Base-by-base conservation (phyloP, 2,888 invertebrate genomes). In the Athalia circularis region DNA sequence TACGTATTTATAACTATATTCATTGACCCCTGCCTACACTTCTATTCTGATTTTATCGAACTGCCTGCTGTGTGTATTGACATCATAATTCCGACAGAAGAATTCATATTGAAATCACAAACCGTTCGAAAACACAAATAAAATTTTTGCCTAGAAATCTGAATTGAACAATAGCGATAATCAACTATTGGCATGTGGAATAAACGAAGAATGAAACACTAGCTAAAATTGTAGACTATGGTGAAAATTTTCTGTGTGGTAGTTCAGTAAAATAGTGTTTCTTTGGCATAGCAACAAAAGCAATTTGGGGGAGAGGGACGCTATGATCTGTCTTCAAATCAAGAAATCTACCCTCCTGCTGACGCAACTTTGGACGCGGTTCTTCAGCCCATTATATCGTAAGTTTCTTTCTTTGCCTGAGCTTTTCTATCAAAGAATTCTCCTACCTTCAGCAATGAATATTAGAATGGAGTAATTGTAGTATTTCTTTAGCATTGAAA, bases 341-440 rank as follows among this genome's bases (percentile, higher is more conserved):
- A 88, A 85, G 88, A 88, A 84, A 87, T 86, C 85, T 87, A 88
- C 84, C 86, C 88, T 83, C 87, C 88, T 72, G 86, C 86, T 82
- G 90, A 90, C 83, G 87, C 88, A 83, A 90, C 90, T 84, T 83
- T 90, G 86, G 90, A 90, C 79, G 90, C 88, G 82, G 89, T 90
- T 83, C 89, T 90, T 84, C 89, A 90, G 82, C 90, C 90, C 81
- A 90, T 90, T 85, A 89, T 90, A 87, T 90, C 90, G 90, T 90
- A 87, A 89, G 90, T 88, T 64, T 84, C 83, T 65, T 74, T 77
- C 79, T 81, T 81, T 81, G 81, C 64, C 84, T 81, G 84, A 79
- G 84, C 83, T 83, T 83, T 15, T 77, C 29, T 57, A 68, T 82
- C 82, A 82, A 80, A 67, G 15, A 29, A 75, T 77, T 68, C 77